These are phyloP conservation scores for Tachysurus fulvidraco DNA, from an alignment of 2,113 vertebrate genomes.

Conservation along the genomic window DNA sequence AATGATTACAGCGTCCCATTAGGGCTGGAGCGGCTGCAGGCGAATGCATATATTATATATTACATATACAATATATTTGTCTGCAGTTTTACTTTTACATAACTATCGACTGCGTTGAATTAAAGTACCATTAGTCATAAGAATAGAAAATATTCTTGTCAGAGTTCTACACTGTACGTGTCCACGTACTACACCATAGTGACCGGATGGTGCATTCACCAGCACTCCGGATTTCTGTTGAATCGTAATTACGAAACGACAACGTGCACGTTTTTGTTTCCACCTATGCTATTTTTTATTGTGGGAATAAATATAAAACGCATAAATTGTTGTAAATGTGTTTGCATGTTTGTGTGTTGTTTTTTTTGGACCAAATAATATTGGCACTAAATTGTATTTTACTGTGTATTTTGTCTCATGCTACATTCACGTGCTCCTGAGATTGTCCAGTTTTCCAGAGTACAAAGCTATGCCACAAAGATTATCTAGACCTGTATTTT, in stretches of 20 bases:
- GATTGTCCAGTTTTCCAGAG: neutral
- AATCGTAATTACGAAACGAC: neutral
- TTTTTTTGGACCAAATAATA: too few species aligned
- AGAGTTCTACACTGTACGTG: neutral
- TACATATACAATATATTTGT: neutral
- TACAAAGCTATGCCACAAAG: neutral
- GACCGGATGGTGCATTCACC: neutral
- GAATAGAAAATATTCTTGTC: neutral
- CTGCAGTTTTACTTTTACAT: neutral
- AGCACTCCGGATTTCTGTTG: neutral
- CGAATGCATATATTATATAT: too few species aligned
- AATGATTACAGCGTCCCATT: neutral
- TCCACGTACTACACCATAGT: neutral
- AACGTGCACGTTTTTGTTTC: too few species aligned
- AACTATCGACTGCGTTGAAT: neutral
- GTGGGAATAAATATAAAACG: too few species aligned
- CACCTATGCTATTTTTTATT: too few species aligned
- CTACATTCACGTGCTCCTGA: neutral
- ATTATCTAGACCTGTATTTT: neutral
- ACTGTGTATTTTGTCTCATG: neutral
- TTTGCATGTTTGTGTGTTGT: too few species aligned
- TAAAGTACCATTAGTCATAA: neutral
- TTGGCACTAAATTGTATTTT: too few species aligned
- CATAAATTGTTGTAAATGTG: too few species aligned
- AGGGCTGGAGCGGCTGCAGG: neutral